Percentiles rank a stretch among this genome's conserved stretches.
These are phyloP conservation scores for Mesembrinibis cayennensis DNA, from an alignment of 2,113 vertebrate genomes.

Conservation along the genomic window DNA sequence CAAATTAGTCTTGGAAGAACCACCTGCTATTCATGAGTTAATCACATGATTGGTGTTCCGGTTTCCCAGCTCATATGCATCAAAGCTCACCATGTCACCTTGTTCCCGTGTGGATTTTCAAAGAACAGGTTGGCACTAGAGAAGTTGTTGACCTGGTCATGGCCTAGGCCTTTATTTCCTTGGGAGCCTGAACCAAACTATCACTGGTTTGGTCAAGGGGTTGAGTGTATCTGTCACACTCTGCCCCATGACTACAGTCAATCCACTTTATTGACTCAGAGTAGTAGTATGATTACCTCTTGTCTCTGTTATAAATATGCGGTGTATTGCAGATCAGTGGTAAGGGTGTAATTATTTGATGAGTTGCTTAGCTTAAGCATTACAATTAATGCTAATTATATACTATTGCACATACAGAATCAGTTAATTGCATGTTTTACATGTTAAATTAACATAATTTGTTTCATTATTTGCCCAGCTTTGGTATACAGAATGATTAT, in stretches of 20 bases:
- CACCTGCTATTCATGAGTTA: neutral
- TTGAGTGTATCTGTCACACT: neutral
- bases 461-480: neutral
- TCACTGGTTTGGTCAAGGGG: neutral
- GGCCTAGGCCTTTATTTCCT: neutral
- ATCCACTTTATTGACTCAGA: neutral
- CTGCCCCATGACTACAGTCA: neutral
- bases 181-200: neutral
- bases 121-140: neutral
- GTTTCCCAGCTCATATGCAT: neutral
- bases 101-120: neutral
- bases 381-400: neutral
- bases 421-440: neutral
- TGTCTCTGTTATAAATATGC: neutral
- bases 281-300: neutral
- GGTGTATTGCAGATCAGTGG: neutral
- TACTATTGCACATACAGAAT: neutral
- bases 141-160: neutral
- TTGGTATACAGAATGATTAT: neutral
- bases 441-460: neutral
- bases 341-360: neutral
- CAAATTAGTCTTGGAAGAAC: neutral
- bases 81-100: neutral
- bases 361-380: neutral
- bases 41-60: accelerated